Evolutionary conservation across 2,797 vertebrate genomes (phyloP), one percentile per base, ranked within the genome.

Genomic region (Luscinia luscinia): DNA sequence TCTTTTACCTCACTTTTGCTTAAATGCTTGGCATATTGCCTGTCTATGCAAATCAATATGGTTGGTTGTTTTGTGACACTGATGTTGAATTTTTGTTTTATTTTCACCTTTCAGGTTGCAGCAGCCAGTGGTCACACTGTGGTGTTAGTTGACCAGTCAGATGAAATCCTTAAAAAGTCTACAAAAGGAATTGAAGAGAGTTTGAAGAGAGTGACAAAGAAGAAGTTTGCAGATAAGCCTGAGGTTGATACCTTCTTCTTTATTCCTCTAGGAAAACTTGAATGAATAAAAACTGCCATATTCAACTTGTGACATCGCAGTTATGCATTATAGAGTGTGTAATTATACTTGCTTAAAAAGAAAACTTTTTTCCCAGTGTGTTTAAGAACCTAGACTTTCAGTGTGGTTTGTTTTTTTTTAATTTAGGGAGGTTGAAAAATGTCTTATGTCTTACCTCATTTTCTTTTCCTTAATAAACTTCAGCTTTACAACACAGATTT

Each of bases 181-280:
- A 45, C 97, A 45, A 98, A 98, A 95, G 98, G 98, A 54, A 99
- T 99, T 34, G 98, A 99, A 94, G 98, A 98, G 54, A 99, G 98
- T 91, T 97, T 99, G 55, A 99, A 97, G 96, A 98, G 98, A 97
- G 97, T 99, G 74, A 97, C 97, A 41, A 99, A 99, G 98, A 99
- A 99, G 98, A 99, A 99, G 96, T 99, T 99, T 98, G 97, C 98
- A 4, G 99, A 99, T 72, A 99, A 99, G 55, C 98, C 99, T n/a
- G 98, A 99, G 98, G 99, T 96, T 99, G 79, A 95, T 68, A 59
- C 82, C 32, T 55, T 76, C 30, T 54, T 76, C 19, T 90, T 90
- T 46, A 30, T 88, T 58, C 11, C 16, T 76, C 49, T 90, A 45
- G 22, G 11, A 89, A 73, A 83, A 67, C 3, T 55, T 74, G 6